Percentiles rank a stretch among this genome's conserved stretches.
Evolutionary conservation across 2,888 invertebrate species (phyloP).

Genomic region (Bursaphelenchus okinawaensis): DNA sequence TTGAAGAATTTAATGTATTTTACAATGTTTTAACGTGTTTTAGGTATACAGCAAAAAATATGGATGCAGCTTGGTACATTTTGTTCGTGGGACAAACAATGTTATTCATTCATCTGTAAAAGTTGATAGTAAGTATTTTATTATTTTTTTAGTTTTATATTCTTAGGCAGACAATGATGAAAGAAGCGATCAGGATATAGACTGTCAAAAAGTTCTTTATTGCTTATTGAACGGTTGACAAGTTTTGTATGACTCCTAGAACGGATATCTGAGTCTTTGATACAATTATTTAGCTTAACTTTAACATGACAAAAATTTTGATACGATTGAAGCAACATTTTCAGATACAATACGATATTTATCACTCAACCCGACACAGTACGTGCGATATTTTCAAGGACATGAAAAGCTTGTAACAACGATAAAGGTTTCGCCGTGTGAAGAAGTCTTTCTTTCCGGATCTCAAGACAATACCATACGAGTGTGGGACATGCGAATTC

Average conservation of each 20-base stretch:
- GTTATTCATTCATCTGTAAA: slow-evolving; percentile 99
- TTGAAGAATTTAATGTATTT: too few species aligned
- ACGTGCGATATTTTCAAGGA: slow-evolving; percentile 93
- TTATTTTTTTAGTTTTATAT: too few species aligned
- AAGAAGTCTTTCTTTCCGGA: slow-evolving; percentile 92
- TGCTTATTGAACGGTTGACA: background rate
- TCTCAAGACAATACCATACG: slow-evolving; percentile 92
- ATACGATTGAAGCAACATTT: slow-evolving; percentile 6
- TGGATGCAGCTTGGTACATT: slow-evolving; percentile 95
- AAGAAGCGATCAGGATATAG: too few species aligned
- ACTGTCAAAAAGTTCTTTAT: too few species aligned
- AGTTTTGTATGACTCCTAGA: too few species aligned
- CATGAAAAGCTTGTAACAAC: slow-evolving; percentile 92
- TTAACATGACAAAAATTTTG: background rate
- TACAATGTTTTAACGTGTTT: too few species aligned
- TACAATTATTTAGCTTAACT: background rate
- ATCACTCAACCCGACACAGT: slow-evolving; percentile 97
- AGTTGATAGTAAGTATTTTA: slow-evolving; percentile 70
- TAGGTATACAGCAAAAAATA: slow-evolving; percentile 99
- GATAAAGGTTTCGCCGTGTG: slow-evolving; percentile 91
- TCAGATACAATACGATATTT: slow-evolving; percentile 84
- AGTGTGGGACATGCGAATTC: slow-evolving; percentile 92
- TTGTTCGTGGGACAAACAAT: slow-evolving; percentile 94
- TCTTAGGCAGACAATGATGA: too few species aligned
- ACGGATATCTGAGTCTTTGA: too few species aligned